phyloP scores from a whole-genome alignment of 2,888 invertebrate genomes.

The Listrodromus nycthemerus region DNA sequence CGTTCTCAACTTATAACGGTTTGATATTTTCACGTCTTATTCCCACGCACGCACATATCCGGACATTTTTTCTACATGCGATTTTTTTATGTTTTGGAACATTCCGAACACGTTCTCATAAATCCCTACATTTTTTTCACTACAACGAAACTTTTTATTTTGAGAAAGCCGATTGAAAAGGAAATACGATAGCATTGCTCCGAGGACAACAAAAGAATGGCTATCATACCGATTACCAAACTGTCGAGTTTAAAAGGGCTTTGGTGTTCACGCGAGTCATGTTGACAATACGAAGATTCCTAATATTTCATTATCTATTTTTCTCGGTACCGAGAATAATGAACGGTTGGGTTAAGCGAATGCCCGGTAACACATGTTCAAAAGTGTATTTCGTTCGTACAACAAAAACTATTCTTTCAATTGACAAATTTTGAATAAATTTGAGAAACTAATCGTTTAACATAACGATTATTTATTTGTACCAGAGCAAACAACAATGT shows the following conservation, averaged over 20 bases:
- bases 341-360: not conserved
- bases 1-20: too few relatives aligned
- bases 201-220: constrained; percentile 24
- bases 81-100: too few relatives aligned
- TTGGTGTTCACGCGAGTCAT: not conserved
- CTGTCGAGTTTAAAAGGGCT: not conserved
- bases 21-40: too few relatives aligned
- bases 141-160: too few relatives aligned
- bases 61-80: too few relatives aligned
- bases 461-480: too few relatives aligned
- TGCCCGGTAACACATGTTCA: not conserved
- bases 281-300: not conserved
- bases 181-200: constrained; percentile 43
- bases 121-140: too few relatives aligned
- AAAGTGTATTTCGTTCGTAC: not conserved
- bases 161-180: too few relatives aligned
- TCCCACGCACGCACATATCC: too few relatives aligned
- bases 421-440: not conserved
- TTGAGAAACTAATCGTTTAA: too few relatives aligned
- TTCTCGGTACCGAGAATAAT: not conserved
- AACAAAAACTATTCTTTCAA: not conserved
- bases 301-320: not conserved
- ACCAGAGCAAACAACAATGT: too few relatives aligned
- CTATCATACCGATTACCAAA: constrained; percentile 21
- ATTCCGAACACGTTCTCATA: too few relatives aligned